phyloP scores from a whole-genome alignment of 2,888 invertebrate genomes.

The Altica lythri region DNA sequence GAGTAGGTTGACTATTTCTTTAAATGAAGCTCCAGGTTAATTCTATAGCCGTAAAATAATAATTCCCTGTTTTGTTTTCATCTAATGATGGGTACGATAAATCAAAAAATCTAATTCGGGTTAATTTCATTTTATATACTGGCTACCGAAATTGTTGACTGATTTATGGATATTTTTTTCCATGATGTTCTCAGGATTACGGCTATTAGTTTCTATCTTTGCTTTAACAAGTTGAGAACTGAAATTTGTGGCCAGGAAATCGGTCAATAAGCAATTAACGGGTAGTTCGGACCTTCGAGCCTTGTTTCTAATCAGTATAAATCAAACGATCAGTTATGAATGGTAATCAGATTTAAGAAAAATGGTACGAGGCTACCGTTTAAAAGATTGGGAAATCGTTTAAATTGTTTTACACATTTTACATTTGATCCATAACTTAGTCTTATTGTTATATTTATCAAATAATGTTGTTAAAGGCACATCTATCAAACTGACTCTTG shows the following conservation, averaged over 20 bases:
- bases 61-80: slow-evolving; percentile 22
- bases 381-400: too few relatives aligned
- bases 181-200: slow-evolving; percentile 21
- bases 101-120: slow-evolving; percentile 31
- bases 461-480: too few relatives aligned
- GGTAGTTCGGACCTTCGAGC: slow-evolving; percentile 32
- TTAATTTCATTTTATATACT: slow-evolving; percentile 31
- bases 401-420: too few relatives aligned
- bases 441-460: too few relatives aligned
- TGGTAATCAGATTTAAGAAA: slow-evolving; percentile 36
- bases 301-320: slow-evolving; percentile 51
- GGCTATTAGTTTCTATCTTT: slow-evolving; percentile 21
- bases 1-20: too few relatives aligned
- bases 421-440: too few relatives aligned
- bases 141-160: slow-evolving; percentile 32
- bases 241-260: slow-evolving; percentile 18
- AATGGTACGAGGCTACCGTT: slow-evolving; percentile 18
- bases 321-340: slow-evolving; percentile 41
- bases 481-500: too few relatives aligned
- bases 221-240: neutral
- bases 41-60: too few relatives aligned
- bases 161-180: slow-evolving; percentile 22
- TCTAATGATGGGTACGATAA: slow-evolving; percentile 28
- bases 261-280: slow-evolving; percentile 37
- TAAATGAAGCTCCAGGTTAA: too few relatives aligned